phyloP scores from a whole-genome alignment of 2,113 vertebrate species.

The Piliocolobus tephrosceles region DNA sequence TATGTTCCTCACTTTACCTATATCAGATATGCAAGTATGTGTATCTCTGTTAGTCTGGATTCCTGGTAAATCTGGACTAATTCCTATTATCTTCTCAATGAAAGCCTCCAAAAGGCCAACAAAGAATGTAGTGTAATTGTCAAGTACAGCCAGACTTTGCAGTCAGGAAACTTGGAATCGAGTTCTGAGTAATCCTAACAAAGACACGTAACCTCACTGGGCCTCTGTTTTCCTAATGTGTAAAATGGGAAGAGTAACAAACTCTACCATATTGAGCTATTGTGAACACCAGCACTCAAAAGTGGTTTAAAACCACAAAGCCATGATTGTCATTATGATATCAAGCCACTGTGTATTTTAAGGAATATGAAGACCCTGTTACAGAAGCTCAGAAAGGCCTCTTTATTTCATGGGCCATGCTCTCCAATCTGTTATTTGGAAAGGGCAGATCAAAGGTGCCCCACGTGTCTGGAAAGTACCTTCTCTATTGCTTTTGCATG shows the following conservation, averaged over 20 bases:
- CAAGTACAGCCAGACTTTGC: neutral
- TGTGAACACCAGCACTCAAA: neutral
- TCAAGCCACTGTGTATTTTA: neutral
- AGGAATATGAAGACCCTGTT: neutral
- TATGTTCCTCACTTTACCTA: neutral
- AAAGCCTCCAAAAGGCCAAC: neutral
- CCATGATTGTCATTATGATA: neutral
- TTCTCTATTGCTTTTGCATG: neutral
- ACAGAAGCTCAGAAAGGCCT: neutral
- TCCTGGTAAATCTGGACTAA: neutral
- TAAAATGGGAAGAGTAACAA: neutral
- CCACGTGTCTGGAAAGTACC: neutral
- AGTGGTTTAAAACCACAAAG: neutral
- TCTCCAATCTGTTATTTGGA: neutral
- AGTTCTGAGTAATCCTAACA: neutral
- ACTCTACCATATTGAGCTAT: neutral
- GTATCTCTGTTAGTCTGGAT: neutral
- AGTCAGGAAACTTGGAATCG: neutral
- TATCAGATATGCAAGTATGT: neutral
- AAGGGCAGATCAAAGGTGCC: neutral
- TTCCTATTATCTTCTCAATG: neutral
- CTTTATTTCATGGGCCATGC: neutral
- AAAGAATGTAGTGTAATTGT: neutral
- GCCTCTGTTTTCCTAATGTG: neutral
- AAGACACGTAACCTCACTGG: neutral